Evolutionary conservation across 2,888 invertebrate genomes (phyloP).

Genomic region (Sphaerophoria taeniata): DNA sequence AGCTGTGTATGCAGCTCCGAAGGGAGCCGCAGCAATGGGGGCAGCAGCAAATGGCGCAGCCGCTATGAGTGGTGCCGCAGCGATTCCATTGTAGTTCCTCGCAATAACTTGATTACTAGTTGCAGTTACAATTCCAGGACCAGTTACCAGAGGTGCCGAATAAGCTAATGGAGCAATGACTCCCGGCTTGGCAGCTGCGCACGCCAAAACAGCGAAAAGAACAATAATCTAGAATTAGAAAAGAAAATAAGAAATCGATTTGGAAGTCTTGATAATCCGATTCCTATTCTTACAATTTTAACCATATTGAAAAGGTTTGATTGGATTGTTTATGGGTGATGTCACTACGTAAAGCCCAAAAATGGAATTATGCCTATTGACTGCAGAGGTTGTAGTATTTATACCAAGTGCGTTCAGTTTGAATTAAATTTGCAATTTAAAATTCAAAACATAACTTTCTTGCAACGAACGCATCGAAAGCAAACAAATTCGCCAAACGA

Average conservation of each 20-base stretch:
- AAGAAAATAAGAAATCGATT: neutral
- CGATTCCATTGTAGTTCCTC: conserved; percentile 71
- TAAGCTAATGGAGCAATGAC: conserved; percentile 76
- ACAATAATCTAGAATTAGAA: conserved; percentile 48
- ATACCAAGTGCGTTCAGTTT: conserved; percentile 24
- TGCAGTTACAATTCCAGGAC: conserved; percentile 70
- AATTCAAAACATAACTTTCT: conserved; percentile 43
- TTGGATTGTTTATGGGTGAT: conserved; percentile 13
- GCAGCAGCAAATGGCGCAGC: conserved; percentile 82
- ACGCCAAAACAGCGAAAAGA: conserved; percentile 61
- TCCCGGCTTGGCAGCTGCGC: conserved; percentile 70
- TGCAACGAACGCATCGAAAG: neutral
- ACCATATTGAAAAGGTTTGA: conserved; percentile 34
- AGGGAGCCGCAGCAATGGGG: conserved; percentile 82
- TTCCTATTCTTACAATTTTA: conserved; percentile 49
- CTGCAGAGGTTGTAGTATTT: conserved; percentile 29
- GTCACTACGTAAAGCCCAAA: conserved; percentile 41
- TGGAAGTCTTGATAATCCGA: neutral
- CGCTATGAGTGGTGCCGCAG: conserved; percentile 83
- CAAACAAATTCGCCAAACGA: neutral
- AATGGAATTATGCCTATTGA: conserved; percentile 44
- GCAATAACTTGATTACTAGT: conserved; percentile 72
- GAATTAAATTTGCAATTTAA: conserved; percentile 20
- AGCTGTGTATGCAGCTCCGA: conserved; percentile 33
- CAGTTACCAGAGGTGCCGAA: conserved; percentile 65